Percentiles rank a stretch among this genome's conserved stretches.
Conservation (phyloP, 92 coral and sea anemone genomes). For the Diadumene lineata region DNA sequence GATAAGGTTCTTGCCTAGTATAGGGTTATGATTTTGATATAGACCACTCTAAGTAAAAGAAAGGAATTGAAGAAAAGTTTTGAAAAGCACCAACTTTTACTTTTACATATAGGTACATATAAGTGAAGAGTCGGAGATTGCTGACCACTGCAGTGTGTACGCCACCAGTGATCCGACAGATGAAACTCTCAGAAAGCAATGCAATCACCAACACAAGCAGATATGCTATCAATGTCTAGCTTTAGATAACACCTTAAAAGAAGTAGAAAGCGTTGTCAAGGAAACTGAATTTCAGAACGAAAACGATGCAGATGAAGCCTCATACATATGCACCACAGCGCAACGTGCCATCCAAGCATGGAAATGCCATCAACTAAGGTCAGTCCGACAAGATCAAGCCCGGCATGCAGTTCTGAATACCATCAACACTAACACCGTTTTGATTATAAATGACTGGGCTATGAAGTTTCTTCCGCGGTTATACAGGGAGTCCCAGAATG, state of each 20-base stretch:
- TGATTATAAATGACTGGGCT: conserved; percentile 39
- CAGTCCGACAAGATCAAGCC: conserved; percentile 50
- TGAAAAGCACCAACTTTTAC: too few relatives aligned
- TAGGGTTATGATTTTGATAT: too few relatives aligned
- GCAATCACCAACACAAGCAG: conserved; percentile 37
- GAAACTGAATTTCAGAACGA: conserved; percentile 22
- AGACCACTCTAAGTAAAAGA: too few relatives aligned
- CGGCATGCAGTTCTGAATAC: conserved; percentile 29
- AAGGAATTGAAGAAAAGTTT: too few relatives aligned
- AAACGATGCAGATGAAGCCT: conserved; percentile 49
- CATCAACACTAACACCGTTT: conserved; percentile 18
- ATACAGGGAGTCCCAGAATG: conserved; percentile 53
- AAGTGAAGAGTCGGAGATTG: conserved; percentile 24
- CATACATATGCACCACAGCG: conserved; percentile 23
- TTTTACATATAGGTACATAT: conserved; percentile 51
- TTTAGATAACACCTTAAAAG: conserved; percentile 15
- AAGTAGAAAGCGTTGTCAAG: conserved; percentile 20
- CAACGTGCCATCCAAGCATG: conserved; percentile 35
- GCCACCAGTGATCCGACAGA: conserved; percentile 51
- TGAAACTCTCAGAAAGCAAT: conserved; percentile 10
- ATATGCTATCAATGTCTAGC: conserved; percentile 39
- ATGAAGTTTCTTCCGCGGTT: too few relatives aligned
- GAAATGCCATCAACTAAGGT: conserved; percentile 53
- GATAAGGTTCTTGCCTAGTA: too few relatives aligned
- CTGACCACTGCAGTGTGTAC: conserved; percentile 49